These are phyloP conservation scores for Callocephalon fimbriatum DNA, from an alignment of 2,113 vertebrate species.

Conservation along the genomic window DNA sequence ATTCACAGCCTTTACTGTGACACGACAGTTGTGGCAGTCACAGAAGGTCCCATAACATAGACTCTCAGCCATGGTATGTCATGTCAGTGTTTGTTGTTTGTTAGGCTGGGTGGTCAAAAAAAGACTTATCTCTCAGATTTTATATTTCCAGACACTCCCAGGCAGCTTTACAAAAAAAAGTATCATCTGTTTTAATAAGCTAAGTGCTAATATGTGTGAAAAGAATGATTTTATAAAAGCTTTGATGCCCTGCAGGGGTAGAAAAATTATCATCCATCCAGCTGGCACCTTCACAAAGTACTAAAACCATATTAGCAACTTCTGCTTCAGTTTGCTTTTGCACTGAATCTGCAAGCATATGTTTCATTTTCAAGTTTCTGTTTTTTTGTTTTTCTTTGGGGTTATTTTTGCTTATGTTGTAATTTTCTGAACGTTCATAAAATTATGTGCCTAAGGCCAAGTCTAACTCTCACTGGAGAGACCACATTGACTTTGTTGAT, in stretches of 20 bases:
- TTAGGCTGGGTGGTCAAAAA: conserved; percentile 70
- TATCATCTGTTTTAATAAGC: conserved; percentile 86
- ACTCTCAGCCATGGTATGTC: conserved; percentile 63
- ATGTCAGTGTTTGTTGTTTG: conserved; percentile 65
- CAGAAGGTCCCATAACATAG: conserved; percentile 71
- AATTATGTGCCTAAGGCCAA: conserved; percentile 15
- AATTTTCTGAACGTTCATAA: conserved; percentile 65
- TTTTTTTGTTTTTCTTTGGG: conserved; percentile 60
- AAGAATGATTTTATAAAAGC: conserved; percentile 85
- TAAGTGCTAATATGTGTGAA: conserved; percentile 85
- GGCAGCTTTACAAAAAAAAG: conserved; percentile 73
- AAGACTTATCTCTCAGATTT: conserved; percentile 66
- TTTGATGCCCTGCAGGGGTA: conserved; percentile 84
- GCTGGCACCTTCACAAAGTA: conserved; percentile 83
- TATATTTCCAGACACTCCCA: conserved; percentile 67
- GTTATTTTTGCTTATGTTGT: conserved; percentile 73
- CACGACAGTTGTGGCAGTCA: conserved; percentile 75
- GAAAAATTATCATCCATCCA: conserved; percentile 83
- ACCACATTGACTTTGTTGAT: background rate
- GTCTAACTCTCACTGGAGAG: background rate
- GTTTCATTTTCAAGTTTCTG: conserved; percentile 73
- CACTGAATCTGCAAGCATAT: conserved; percentile 76
- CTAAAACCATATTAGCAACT: conserved; percentile 81
- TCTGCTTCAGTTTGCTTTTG: conserved; percentile 79
- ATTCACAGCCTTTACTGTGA: conserved; percentile 79